Evolutionary conservation across 2,888 invertebrate genomes (phyloP).

Genomic region (Scelioninae gen. 1): DNA sequence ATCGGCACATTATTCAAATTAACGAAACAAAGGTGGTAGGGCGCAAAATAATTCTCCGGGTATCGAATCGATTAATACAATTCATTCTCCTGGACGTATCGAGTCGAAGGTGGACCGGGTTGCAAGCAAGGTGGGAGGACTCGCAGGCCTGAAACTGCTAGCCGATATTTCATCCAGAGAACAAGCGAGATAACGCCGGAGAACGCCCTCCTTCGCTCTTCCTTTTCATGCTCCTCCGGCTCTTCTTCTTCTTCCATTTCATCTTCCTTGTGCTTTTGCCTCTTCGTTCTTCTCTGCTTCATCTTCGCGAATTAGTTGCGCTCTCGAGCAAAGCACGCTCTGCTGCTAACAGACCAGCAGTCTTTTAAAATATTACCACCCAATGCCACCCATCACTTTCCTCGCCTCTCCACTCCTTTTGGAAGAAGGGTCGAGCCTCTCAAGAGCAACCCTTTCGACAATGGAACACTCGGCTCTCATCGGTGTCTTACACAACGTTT

Average conservation of each 20-base stretch:
- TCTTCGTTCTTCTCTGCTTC: conserved; percentile 45
- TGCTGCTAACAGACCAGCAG: conserved; percentile 72
- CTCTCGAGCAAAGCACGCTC: conserved; percentile 67
- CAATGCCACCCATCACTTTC: conserved; percentile 58
- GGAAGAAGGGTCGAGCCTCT: conserved; percentile 42
- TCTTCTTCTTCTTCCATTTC: conserved; percentile 52
- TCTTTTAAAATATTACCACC: conserved; percentile 74
- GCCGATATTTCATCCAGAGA: conserved; percentile 82
- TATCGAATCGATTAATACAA: conserved; percentile 69
- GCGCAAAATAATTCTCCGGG: conserved; percentile 59
- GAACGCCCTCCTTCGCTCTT: conserved; percentile 74
- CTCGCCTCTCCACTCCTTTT: background rate
- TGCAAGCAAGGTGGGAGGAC: conserved; percentile 58
- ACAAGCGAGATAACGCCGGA: conserved; percentile 82
- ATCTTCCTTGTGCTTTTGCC: conserved; percentile 65
- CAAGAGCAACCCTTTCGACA: conserved; percentile 65
- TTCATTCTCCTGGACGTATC: conserved; percentile 63
- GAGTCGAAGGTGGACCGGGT: conserved; percentile 58
- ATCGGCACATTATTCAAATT: conserved; percentile 63
- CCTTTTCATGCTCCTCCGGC: conserved; percentile 36
- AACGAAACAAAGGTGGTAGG: conserved; percentile 64
- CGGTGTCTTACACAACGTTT: conserved; percentile 55
- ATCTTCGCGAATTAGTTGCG: conserved; percentile 67
- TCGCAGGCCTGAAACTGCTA: conserved; percentile 77
- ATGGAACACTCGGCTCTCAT: conserved; percentile 46